A percentile compares a stretch with the other conserved stretches of the same genome.
Evolutionary conservation across 2,113 vertebrate species (phyloP).

Genomic region (Pao palembangensis): DNA sequence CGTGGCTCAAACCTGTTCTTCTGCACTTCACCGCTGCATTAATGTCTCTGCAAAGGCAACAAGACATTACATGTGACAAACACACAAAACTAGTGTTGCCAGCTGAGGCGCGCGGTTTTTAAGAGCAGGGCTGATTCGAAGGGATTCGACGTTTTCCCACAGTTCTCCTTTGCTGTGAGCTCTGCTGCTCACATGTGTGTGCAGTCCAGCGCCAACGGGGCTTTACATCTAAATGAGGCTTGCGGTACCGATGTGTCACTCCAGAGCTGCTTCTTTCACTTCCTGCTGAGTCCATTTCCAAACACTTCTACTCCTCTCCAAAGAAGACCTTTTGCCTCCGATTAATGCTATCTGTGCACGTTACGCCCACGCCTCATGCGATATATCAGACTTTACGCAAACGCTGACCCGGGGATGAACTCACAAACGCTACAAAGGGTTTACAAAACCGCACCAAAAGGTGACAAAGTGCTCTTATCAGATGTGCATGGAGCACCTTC

Average conservation of each 20-base stretch:
- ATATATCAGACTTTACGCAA: not conserved
- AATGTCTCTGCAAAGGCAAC: constrained; percentile 9
- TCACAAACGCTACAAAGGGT: not conserved
- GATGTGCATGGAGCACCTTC: constrained; percentile 1
- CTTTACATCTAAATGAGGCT: not conserved
- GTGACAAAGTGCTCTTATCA: constrained; percentile 8
- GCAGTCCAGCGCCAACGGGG: no score
- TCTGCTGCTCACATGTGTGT: no score
- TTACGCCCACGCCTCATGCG: no score
- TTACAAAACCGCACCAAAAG: not conserved
- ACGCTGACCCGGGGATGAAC: constrained; percentile 13
- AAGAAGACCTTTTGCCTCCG: no score
- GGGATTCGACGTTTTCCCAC: not conserved
- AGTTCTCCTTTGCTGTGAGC: not conserved
- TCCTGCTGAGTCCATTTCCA: not conserved
- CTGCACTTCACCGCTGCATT: constrained; percentile 23
- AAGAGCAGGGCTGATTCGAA: not conserved
- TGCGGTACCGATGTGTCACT: not conserved
- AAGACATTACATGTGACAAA: not conserved
- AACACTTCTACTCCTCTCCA: no score
- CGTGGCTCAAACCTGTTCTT: constrained; percentile 48
- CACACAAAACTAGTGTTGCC: not conserved
- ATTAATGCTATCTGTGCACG: not conserved
- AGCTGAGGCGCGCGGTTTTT: not conserved
- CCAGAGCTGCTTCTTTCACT: constrained; percentile 8